Percentiles rank a stretch among this genome's conserved stretches.
Evolutionary conservation across 2,113 vertebrate genomes (phyloP).

Genomic region (Amia ocellicauda): DNA sequence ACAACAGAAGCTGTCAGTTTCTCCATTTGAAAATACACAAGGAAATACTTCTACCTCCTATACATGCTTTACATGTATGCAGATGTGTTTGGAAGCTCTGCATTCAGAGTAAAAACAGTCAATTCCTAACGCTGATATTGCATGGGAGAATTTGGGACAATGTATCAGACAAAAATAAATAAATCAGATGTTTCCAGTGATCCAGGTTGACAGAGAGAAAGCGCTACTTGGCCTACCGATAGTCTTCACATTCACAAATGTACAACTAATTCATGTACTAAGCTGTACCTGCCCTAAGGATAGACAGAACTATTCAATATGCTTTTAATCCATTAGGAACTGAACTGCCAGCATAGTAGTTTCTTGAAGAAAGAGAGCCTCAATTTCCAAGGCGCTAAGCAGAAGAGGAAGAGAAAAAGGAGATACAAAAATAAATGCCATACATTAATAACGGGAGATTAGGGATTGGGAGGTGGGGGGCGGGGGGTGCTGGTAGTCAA

Average conservation of each 20-base stretch:
- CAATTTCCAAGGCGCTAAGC: constrained; percentile 50
- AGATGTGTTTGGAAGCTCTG: no score
- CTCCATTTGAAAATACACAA: no score
- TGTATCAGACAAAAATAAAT: no score
- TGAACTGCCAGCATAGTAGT: constrained; percentile 32
- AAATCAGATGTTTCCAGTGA: no score
- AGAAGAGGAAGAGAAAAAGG: constrained; percentile 32
- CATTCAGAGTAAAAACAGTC: no score
- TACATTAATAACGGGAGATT: constrained; percentile 52
- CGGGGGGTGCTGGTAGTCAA: constrained; percentile 40
- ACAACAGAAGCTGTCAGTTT: no score
- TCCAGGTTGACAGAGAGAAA: no score
- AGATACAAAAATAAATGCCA: constrained; percentile 55
- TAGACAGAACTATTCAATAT: constrained; percentile 48
- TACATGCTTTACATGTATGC: no score
- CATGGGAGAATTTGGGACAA: no score
- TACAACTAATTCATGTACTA: constrained; percentile 33
- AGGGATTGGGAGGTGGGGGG: constrained; percentile 36
- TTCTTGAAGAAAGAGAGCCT: constrained; percentile 41
- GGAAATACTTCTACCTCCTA: no score
- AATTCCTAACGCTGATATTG: no score
- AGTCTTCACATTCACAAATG: constrained; percentile 21
- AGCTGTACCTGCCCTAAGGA: constrained; percentile 49
- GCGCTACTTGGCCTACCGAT: no score
- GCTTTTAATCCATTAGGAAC: constrained; percentile 48